Percentiles rank a stretch among this genome's conserved stretches.
These are phyloP conservation scores for Pelosia muscerda DNA, from an alignment of 2,888 invertebrate genomes.

Conservation along the genomic window DNA sequence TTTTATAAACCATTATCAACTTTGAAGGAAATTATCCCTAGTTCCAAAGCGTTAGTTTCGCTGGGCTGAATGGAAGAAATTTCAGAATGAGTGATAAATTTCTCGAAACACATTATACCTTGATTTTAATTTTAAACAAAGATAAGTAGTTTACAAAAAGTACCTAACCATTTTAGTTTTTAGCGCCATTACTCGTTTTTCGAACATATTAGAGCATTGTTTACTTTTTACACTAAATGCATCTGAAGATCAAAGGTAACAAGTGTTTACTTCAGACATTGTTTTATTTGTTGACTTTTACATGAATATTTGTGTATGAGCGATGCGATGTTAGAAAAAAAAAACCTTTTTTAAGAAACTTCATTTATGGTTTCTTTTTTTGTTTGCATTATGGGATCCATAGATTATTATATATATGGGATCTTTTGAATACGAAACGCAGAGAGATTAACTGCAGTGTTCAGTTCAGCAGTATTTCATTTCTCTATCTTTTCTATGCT, in stretches of 20 bases:
- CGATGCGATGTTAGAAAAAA: neutral
- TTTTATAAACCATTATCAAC: no score
- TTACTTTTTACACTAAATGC: constrained; percentile 16
- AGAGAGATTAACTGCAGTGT: no score
- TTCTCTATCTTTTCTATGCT: no score
- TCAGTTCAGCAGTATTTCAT: no score
- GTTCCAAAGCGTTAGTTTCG: no score
- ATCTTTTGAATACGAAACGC: no score
- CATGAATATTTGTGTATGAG: constrained; percentile 8
- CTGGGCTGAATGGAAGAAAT: no score
- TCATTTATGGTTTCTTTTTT: neutral
- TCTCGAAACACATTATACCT: no score
- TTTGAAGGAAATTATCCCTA: no score
- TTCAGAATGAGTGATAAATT: no score
- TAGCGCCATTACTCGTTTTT: neutral
- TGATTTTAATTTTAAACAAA: neutral
- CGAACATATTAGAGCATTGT: constrained; percentile 11
- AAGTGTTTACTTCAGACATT: constrained; percentile 4
- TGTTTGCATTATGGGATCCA: no score
- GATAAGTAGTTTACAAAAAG: neutral
- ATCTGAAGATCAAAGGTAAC: constrained; percentile 17
- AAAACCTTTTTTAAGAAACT: neutral
- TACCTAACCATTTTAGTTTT: neutral
- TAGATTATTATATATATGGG: no score
- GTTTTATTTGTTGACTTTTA: constrained; percentile 33